Base-by-base conservation (phyloP, 2,888 invertebrate species). In the Ferdinandea cuprea region DNA sequence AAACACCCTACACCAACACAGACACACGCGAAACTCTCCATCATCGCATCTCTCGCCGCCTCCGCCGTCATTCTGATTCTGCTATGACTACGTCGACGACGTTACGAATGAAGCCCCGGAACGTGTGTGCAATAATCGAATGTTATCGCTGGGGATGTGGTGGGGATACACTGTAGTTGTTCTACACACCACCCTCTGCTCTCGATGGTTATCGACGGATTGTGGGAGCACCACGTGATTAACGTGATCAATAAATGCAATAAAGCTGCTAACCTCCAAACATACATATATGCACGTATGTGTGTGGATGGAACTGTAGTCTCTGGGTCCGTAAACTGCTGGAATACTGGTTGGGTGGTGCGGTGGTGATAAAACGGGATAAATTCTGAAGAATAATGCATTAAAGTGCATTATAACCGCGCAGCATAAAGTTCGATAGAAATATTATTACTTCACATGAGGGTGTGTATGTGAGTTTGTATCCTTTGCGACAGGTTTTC, bases 121-220 rank as follows among this genome's bases (percentile, higher is more conserved):
- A 81, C 66, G 81, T 77, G 76, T 59, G 71, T 72, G 54, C 76
- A 77, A 76, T 77, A 77, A 72, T 73, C 61, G 73, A 68, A 73
- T 76, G 46, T 66, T 71, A 61, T 66, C 52, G 17, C 13, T 28
- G 8, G 30, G 28, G 35, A 32, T 19, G 32, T 8, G 15, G 13
- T 25, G 59, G 32, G 28, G 28, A 46, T 13, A 11, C 15, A 32
- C 11, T 9, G 8, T 11, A 13, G 15, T 28, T n/a, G n/a, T n/a
- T n/a, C n/a, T n/a, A n/a, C n/a, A n/a, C n/a, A 5, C 25, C 25
- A 25, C 2, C 0, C 2, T 8, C 28, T 17, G 54, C 30, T 15
- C 13, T 13, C 19, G 35, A 50, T 15, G 1, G 28, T 50, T 59
- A 50, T 59, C 30, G 59, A 19, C 28, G 50, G 25, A n/a, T 40